Conservation (phyloP, 2,888 invertebrate genomes). For the Drosophila suboccidentalis region DNA sequence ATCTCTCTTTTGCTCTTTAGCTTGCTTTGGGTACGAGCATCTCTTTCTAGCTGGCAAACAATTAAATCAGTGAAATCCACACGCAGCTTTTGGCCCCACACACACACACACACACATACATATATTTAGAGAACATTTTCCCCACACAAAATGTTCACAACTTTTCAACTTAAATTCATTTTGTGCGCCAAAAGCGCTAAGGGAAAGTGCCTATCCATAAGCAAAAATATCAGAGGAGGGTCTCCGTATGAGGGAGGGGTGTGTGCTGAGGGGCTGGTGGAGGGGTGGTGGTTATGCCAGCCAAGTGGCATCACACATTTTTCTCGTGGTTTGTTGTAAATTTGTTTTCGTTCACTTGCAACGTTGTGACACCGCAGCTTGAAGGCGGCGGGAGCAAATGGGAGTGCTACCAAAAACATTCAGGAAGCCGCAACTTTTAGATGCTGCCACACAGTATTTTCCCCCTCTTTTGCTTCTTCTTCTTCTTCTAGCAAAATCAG, state of each 20-base stretch:
- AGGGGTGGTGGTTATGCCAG: slow-evolving; percentile 32
- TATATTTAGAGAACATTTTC: not conserved
- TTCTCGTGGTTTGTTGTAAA: slow-evolving; percentile 79
- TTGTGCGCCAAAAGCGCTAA: slow-evolving; percentile 62
- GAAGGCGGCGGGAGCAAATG: no score
- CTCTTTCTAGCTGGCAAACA: slow-evolving; percentile 58
- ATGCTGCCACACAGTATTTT: slow-evolving; percentile 15
- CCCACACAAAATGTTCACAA: slow-evolving; percentile 78
- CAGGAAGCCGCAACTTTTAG: slow-evolving; percentile 63
- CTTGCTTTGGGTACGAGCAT: slow-evolving; percentile 3
- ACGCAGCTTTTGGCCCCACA: slow-evolving; percentile 63
- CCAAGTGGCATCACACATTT: slow-evolving; percentile 76
- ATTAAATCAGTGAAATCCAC: slow-evolving; percentile 80
- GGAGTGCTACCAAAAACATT: slow-evolving; percentile 27
- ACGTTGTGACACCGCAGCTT: slow-evolving; percentile 72
- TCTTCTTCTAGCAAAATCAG: slow-evolving; percentile 56
- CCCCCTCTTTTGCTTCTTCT: not conserved
- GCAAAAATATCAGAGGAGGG: not conserved
- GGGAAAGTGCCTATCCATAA: slow-evolving; percentile 53
- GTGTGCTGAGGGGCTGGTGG: not conserved
- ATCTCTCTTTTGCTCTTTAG: slow-evolving; percentile 1
- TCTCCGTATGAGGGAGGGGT: not conserved
- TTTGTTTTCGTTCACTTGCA: slow-evolving; percentile 80
- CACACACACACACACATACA: not conserved
- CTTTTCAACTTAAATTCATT: slow-evolving; percentile 81